Evolutionary conservation across 2,797 vertebrate genomes (phyloP), one percentile per base, ranked within the genome.

Genomic region (Hyperoplus immaculatus): DNA sequence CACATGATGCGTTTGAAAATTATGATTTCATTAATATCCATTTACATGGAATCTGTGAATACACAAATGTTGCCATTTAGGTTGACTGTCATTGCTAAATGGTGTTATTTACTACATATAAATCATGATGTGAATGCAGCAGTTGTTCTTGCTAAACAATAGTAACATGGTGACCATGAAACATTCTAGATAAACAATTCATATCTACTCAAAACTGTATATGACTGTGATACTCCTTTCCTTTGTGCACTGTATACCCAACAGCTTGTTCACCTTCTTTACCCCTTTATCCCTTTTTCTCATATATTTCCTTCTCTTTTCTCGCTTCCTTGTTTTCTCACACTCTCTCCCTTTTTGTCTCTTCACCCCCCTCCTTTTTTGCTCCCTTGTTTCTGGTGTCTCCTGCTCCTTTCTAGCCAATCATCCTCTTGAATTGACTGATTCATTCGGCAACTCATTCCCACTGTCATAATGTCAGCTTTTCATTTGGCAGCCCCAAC

Each of bases 361-460:
- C 13, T 43, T 6, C 1, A 18, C 41, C 45, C 36, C 36, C 57
- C 16, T 50, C 12, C 15, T 57, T 8, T 1, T 38, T 15, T 5
- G 38, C 55, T 39, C 29, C 29, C 29, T 29, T 29, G 29, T 29
- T 29, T 29, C 43, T 6, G 2, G 18, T 62, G 58, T 61, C 2
- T 36, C 65, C 74, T 67, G 63, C 45, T 47, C 56, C 49, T 67
- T 78, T 65, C 29, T 75, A 89, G 87, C 90, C 88, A 88, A 92
- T 92, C 91, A 91, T 91, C 86, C 86, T 90, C 87, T 87, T 88
- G n/a, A 46, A 51, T 50, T 2, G 49, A 58, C 55, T 60, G 57
- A 73, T 43, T 78, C 79, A 81, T 59, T 81, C 29, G 61, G 69
- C 66, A 68, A 11, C 41, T 82, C 77, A 77, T 46, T 50, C 14